Conservation (phyloP, 2,113 vertebrate genomes). For the Egretta garzetta region DNA sequence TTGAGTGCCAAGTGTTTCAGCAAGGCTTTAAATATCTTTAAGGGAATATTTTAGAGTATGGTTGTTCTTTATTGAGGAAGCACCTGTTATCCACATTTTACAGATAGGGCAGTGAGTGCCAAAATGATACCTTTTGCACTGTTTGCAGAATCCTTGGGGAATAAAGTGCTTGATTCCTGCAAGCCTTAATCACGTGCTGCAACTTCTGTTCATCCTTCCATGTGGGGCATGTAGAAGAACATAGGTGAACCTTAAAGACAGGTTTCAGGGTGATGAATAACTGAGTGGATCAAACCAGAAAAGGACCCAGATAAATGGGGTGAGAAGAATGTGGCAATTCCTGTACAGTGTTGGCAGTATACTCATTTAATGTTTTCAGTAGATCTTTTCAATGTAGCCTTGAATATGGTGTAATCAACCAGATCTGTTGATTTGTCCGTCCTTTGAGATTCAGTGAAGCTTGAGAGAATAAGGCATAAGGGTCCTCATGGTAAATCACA, state of each 20-base stretch:
- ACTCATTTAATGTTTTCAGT: accelerated
- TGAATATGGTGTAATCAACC: background rate
- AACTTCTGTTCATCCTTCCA: background rate
- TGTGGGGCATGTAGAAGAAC: background rate
- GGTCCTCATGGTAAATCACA: background rate
- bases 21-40: background rate
- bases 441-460: background rate
- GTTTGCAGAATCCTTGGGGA: background rate
- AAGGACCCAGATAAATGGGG: background rate
- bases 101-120: background rate
- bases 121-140: background rate
- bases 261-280: background rate
- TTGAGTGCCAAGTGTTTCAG: background rate
- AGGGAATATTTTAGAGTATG: background rate
- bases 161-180: background rate
- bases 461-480: background rate
- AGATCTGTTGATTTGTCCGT: accelerated
- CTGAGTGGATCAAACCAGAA: background rate
- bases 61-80: background rate
- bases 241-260: background rate
- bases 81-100: background rate
- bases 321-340: background rate
- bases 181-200: accelerated
- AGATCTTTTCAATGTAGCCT: background rate
- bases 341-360: background rate